Conservation (phyloP, 2,797 vertebrate species). For the Cercopithecus neglectus region DNA sequence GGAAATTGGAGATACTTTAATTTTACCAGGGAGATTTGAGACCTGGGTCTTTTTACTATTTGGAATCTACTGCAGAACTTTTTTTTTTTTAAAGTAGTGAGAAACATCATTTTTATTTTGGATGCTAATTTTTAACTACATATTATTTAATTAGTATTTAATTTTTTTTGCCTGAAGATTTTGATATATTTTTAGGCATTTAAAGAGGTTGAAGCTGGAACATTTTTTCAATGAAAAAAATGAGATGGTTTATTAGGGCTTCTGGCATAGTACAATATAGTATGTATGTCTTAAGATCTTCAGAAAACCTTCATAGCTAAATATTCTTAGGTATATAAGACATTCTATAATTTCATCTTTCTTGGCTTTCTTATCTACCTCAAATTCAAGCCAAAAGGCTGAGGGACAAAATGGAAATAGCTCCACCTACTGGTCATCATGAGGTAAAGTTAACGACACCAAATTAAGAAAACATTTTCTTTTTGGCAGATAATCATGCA, state of each 20-base stretch:
- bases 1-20: background rate
- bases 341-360: background rate
- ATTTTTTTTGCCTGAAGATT: background rate
- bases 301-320: background rate
- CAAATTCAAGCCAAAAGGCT: background rate
- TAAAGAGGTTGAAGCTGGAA: constrained; percentile 44
- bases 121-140: background rate
- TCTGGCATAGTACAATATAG: constrained; percentile 33
- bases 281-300: background rate
- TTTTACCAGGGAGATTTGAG: background rate
- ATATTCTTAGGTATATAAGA: background rate
- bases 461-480: background rate
- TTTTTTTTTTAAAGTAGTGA: background rate
- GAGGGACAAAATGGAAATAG: constrained; percentile 33
- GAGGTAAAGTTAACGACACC: background rate
- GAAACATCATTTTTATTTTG: constrained; percentile 37
- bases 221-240: background rate
- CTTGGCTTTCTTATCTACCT: constrained; percentile 24
- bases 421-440: constrained; percentile 78
- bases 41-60: constrained; percentile 9
- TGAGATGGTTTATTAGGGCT: background rate
- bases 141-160: background rate
- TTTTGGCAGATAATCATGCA: background rate
- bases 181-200: background rate
- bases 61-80: background rate